Evolutionary conservation across 1,140 invertebrate species (phyloP), one percentile per base, ranked within the genome.

Genomic region (Caerostris extrusa): DNA sequence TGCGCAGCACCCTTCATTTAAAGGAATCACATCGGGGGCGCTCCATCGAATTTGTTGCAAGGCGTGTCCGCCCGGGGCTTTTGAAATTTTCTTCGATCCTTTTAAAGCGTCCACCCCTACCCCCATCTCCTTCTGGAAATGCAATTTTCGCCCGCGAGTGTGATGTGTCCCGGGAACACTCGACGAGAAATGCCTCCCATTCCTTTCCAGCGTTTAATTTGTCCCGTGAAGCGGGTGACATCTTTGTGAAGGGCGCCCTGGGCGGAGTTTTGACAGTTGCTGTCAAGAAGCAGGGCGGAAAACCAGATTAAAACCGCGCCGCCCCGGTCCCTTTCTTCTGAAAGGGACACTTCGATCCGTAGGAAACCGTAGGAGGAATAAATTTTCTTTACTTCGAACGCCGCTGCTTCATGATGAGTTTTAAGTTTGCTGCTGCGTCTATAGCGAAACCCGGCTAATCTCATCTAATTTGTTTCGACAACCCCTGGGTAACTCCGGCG

Each of bases 221-320:
- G 83, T 93, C 83, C 91, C 91, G 64, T 64, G 82, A 86, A 85
- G 90, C 90, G 77, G 58, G 69, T 77, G 90, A 91, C 90, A 87
- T 93, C 83, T 87, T 69, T 93, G 91, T 93, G 82, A 93, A 82
- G 60, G 90, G 77, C 50, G 88, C 91, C 90, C 91, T 8, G 82
- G 91, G 91, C 91, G 91, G 85, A 93, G 91, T 93, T 93, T 93
- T 93, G 91, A 93, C 91, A 93, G 91, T 93, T 93, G 91, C 91
- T 93, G 91, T 93, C 91, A 93, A 82, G 91, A 83, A 82, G 64
- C 90, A 67, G 58, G 91, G 91, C 91, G 83, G 91, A 93, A 93
- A 93, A 93, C 91, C 91, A 58, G 91, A 93, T 93, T 93, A 93
- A 93, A 93, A 93, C 91, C 17, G 83, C 58, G 61, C 82, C 91